Conservation (phyloP, 2,113 vertebrate genomes). For the Spea multiplicata region DNA sequence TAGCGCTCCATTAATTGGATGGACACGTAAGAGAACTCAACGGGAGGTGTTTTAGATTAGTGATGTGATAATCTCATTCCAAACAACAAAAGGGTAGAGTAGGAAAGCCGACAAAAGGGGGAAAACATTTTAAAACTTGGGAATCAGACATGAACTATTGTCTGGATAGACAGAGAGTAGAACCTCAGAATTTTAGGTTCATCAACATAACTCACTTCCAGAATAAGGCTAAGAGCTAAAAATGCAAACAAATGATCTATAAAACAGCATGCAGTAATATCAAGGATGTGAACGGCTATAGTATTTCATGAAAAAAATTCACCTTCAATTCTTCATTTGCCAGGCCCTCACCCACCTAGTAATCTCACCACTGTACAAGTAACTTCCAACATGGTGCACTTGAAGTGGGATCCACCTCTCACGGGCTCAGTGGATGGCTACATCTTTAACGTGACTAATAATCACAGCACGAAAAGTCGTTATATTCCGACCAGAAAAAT, state of each 20-base stretch:
- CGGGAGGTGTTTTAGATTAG: fast-evolving
- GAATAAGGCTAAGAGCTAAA: too few species aligned
- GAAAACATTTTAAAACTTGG: too few species aligned
- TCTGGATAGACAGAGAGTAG: not conserved
- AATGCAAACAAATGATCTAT: too few species aligned
- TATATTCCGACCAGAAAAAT: constrained; percentile 82
- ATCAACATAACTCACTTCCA: too few species aligned
- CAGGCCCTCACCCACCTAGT: constrained; percentile 84
- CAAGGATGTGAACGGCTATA: too few species aligned
- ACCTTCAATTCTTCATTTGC: not conserved
- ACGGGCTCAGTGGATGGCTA: constrained; percentile 74
- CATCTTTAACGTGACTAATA: constrained; percentile 86
- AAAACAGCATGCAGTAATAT: too few species aligned
- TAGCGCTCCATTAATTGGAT: constrained; percentile 74
- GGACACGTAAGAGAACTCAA: constrained; percentile 78
- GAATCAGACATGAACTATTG: too few species aligned
- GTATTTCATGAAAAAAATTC: too few species aligned
- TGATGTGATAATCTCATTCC: too few species aligned
- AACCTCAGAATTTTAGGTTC: too few species aligned
- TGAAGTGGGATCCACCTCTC: constrained; percentile 75
- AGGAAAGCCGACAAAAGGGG: too few species aligned
- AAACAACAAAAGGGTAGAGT: too few species aligned
- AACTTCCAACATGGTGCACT: constrained; percentile 73
- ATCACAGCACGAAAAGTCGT: constrained; percentile 85
- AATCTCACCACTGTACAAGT: constrained; percentile 82